phyloP scores from a whole-genome alignment of 2,888 invertebrate species.

The Cybosia mesomella region DNA sequence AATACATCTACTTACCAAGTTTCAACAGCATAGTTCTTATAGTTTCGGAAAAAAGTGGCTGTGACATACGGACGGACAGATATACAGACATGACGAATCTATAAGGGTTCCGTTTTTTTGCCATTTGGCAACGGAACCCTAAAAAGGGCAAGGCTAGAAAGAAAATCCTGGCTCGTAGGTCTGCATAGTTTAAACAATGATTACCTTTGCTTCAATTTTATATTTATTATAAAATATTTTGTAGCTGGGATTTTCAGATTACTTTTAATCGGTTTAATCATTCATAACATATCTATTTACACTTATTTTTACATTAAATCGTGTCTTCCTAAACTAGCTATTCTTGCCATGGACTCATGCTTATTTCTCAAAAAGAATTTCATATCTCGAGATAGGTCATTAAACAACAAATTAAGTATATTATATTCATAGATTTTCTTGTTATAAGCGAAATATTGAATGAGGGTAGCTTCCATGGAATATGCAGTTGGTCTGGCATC shows the following conservation, averaged over 20 bases:
- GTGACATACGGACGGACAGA: too few species aligned
- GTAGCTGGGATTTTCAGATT: background rate
- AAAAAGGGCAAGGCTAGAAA: too few species aligned
- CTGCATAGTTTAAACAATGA: background rate
- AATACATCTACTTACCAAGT: too few species aligned
- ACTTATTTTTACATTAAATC: background rate
- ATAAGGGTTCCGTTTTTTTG: too few species aligned
- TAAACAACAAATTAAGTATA: slow-evolving; percentile 47
- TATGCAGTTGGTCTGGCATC: slow-evolving; percentile 64
- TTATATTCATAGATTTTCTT: slow-evolving; percentile 77
- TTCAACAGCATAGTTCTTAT: too few species aligned
- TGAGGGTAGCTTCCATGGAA: slow-evolving; percentile 61
- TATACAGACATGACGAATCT: too few species aligned
- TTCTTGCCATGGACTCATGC: slow-evolving; percentile 51
- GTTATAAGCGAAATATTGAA: slow-evolving; percentile 70
- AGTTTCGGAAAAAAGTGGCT: too few species aligned
- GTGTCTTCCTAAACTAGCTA: slow-evolving; percentile 43
- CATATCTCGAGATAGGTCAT: slow-evolving; percentile 49
- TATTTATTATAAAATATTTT: background rate
- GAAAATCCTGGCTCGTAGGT: background rate
- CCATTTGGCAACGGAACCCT: too few species aligned
- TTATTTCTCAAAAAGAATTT: slow-evolving; percentile 54
- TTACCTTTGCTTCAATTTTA: background rate
- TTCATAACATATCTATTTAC: background rate
- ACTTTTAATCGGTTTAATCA: background rate